Evolutionary conservation across 2,113 vertebrate genomes (phyloP).

Genomic region (Scartelaos histophorus): DNA sequence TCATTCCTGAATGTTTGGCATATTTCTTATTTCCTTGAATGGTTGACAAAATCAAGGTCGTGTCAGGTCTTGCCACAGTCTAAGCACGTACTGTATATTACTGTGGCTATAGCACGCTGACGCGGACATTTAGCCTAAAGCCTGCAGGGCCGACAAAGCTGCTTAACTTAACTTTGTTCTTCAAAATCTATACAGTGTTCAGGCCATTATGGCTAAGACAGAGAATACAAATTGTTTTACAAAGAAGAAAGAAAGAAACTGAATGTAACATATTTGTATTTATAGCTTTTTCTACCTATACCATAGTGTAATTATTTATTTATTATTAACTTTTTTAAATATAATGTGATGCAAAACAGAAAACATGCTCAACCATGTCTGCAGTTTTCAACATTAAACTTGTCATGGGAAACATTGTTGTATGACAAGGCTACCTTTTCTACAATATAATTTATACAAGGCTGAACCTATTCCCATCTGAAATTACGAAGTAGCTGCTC

Average conservation of each 20-base stretch:
- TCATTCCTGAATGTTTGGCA: background rate
- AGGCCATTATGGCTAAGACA: background rate
- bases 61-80: background rate
- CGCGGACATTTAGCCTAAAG: background rate
- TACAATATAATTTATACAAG: background rate
- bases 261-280: background rate
- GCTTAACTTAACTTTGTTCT: conserved; percentile 1
- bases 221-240: background rate
- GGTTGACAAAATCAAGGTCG: background rate
- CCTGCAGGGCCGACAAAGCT: conserved; percentile 1
- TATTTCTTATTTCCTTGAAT: background rate
- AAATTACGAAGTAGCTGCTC: background rate
- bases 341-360: background rate
- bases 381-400: background rate
- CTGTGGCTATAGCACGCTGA: background rate
- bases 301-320: too few species aligned
- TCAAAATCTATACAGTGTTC: background rate
- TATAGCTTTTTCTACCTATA: background rate
- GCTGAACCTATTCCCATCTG: background rate
- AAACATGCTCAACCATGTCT: background rate
- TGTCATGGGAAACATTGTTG: background rate
- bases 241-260: too few species aligned
- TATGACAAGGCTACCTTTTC: background rate
- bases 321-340: too few species aligned
- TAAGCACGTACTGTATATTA: background rate